These are phyloP conservation scores for Machimus atricapillus DNA, from an alignment of 2,888 invertebrate genomes.

Conservation along the genomic window DNA sequence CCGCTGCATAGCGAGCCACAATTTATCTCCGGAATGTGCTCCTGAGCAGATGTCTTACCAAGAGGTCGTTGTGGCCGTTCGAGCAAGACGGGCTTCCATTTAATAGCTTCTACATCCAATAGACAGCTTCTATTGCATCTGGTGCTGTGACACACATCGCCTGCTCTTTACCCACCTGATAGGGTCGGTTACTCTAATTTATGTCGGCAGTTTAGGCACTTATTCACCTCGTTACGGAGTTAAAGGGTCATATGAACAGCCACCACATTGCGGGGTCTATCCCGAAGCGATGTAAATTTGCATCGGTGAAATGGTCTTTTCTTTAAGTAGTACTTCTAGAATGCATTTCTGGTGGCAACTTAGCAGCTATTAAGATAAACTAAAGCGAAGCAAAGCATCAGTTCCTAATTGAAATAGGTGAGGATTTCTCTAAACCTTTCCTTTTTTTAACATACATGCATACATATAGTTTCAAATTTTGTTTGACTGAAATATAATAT, in stretches of 20 bases:
- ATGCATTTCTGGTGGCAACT: neutral
- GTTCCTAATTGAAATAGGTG: neutral
- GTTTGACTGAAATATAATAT: no score
- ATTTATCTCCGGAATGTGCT: neutral
- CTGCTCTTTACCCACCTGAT: neutral
- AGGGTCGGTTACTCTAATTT: neutral
- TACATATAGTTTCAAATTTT: no score
- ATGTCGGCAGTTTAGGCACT: neutral
- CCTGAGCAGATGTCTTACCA: neutral
- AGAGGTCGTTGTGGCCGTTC: neutral
- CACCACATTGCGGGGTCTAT: neutral
- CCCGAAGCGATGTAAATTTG: neutral
- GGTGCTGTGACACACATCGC: neutral
- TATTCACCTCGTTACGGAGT: neutral
- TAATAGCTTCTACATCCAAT: neutral
- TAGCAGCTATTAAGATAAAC: neutral
- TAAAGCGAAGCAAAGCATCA: neutral
- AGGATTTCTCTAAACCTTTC: no score
- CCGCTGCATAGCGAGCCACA: neutral
- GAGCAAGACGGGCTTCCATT: neutral
- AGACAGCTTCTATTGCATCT: neutral
- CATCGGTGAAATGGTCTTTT: neutral
- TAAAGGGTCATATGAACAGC: neutral
- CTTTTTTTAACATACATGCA: no score
- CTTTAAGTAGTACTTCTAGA: neutral